These are phyloP conservation scores for Phlogophora meticulosa DNA, from an alignment of 2,888 invertebrate species.

Conservation along the genomic window DNA sequence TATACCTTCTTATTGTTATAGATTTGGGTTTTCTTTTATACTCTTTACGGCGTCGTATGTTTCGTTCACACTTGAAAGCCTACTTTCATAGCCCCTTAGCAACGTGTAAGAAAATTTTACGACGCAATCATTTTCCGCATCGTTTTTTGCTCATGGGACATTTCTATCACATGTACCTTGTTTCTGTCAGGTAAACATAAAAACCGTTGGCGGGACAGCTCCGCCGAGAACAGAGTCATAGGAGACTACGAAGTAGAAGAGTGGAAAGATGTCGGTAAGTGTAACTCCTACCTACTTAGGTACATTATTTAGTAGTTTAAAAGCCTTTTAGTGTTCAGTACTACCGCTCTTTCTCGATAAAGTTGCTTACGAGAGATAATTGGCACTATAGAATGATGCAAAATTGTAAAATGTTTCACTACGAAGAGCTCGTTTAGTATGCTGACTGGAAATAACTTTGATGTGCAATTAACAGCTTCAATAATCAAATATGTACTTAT, in stretches of 20 bases:
- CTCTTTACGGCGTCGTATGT: conserved; percentile 83
- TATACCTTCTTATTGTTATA: conserved; percentile 87
- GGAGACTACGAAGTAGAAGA: conserved; percentile 94
- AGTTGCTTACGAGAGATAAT: conserved; percentile 40
- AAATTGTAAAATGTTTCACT: conserved; percentile 37
- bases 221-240: conserved; percentile 92
- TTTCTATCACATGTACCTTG: conserved; percentile 70
- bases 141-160: conserved; percentile 70
- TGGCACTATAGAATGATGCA: conserved; percentile 39
- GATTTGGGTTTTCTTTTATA: conserved; percentile 84
- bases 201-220: conserved; percentile 90
- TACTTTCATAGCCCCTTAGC: conserved; percentile 79
- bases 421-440: conserved; percentile 32
- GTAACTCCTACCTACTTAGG: conserved; percentile 33
- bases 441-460: conserved; percentile 37
- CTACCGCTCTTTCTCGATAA: conserved; percentile 29
- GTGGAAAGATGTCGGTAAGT: conserved; percentile 93
- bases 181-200: conserved; percentile 89
- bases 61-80: conserved; percentile 82
- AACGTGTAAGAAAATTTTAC: conserved; percentile 78
- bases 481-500: background rate
- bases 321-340: conserved; percentile 58
- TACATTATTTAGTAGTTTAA: conserved; percentile 61
- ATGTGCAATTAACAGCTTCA: conserved; percentile 22
- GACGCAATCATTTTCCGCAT: conserved; percentile 77